Conservation (phyloP, 2,797 vertebrate species). For the Myotis daubentonii region DNA sequence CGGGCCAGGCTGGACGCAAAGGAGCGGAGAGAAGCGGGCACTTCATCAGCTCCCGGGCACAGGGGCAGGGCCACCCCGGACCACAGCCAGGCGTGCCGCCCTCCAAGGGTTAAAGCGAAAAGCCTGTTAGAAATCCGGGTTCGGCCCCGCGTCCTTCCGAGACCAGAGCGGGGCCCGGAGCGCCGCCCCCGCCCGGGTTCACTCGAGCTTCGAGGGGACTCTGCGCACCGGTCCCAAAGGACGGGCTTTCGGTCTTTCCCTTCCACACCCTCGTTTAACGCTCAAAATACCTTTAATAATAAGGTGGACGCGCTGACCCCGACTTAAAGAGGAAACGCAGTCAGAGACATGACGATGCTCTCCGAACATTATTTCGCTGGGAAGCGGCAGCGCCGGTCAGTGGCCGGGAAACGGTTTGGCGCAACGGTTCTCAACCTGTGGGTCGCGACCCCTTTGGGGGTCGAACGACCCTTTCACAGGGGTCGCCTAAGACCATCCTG, state of each 20-base stretch:
- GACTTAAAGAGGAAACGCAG: neutral
- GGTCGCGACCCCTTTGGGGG: no score
- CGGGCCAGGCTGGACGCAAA: neutral
- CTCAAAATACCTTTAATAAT: neutral
- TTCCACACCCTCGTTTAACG: neutral
- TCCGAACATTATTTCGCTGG: rapidly evolving
- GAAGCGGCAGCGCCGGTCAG: neutral
- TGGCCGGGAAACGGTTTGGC: neutral
- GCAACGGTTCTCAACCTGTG: no score
- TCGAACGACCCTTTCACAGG: no score
- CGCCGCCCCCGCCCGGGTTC: neutral
- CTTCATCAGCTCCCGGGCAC: neutral
- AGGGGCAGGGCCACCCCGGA: neutral
- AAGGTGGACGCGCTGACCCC: neutral
- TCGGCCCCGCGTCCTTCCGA: neutral
- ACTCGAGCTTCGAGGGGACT: neutral
- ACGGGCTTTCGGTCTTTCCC: neutral
- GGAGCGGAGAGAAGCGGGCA: neutral
- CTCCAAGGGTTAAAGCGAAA: neutral
- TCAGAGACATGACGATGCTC: neutral
- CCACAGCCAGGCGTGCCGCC: neutral
- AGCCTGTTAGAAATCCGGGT: neutral
- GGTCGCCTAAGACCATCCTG: no score
- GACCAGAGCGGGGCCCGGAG: neutral
- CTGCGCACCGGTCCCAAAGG: neutral